A percentile compares a stretch with the other conserved stretches of the same genome.
phyloP scores from a whole-genome alignment of 2,797 vertebrate species.

The Champsocephalus esox region DNA sequence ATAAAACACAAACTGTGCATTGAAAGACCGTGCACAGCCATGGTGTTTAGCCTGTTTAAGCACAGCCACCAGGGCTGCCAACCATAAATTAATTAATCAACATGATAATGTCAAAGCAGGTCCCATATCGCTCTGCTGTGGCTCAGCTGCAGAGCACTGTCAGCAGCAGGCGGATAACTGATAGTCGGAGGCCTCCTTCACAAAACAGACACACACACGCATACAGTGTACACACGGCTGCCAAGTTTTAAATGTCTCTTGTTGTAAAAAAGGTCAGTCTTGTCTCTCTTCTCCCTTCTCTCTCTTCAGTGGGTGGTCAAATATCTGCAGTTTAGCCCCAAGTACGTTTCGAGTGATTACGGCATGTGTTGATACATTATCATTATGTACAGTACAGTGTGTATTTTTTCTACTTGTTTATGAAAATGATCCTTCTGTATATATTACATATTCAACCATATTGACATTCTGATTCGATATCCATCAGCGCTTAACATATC shows the following conservation, averaged over 20 bases:
- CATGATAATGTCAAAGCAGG: conserved; percentile 80
- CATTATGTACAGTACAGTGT: conserved; percentile 39
- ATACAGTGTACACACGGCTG: conserved; percentile 22
- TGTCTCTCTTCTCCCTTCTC: conserved; percentile 58
- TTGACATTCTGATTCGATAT: conserved; percentile 33
- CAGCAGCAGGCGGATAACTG: conserved; percentile 73
- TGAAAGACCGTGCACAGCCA: conserved; percentile 45
- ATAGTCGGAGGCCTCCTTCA: conserved; percentile 67
- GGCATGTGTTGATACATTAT: conserved; percentile 37
- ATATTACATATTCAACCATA: conserved; percentile 2
- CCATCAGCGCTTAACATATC: conserved; percentile 28
- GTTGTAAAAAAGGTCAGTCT: conserved; percentile 79
- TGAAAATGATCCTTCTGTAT: conserved; percentile 29
- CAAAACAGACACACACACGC: conserved; percentile 54
- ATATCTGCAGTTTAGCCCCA: conserved; percentile 40
- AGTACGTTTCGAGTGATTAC: conserved; percentile 46
- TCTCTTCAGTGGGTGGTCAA: conserved; percentile 63
- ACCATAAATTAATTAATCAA: conserved; percentile 78
- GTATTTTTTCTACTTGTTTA: conserved; percentile 19
- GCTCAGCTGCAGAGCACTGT: conserved; percentile 70
- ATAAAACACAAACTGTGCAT: conserved; percentile 50
- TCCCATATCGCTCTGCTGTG: conserved; percentile 70
- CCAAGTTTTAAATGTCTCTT: conserved; percentile 69
- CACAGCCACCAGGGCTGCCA: conserved; percentile 66
- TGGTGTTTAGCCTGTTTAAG: conserved; percentile 59